Base-by-base conservation (phyloP, 2,113 vertebrate species). In the Platycercus adscitus region DNA sequence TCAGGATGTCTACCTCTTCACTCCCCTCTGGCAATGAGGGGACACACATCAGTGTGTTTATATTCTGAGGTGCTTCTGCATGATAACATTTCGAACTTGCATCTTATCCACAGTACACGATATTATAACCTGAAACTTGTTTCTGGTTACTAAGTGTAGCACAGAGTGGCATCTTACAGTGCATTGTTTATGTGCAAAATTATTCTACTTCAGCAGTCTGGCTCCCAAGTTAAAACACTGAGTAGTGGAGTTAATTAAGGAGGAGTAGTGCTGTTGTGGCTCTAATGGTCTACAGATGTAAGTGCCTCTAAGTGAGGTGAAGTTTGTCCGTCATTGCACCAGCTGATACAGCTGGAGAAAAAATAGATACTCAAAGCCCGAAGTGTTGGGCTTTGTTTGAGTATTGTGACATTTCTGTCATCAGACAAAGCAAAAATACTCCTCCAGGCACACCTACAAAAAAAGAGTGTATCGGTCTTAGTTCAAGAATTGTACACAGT, bases 161-260 rank as follows among this genome's bases (percentile, higher is more conserved):
- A 15, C 29, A 13, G 79, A 88, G 71, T 63, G 79, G 81, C 69
- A 39, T 47, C 91, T 94, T 70, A 46, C 4, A 26, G 81, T n/a
- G 29, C 43, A 52, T 0, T 78, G 71, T 80, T 95, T 96, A 77
- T 90, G 85, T 60, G 82, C 88, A 90, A 64, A 96, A 91, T 91
- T 77, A 93, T 68, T 93, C 93, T 84, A 63, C 43, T 95, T 70
- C 46, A 91, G 71, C 68, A 58, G 1, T 87, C 78, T 50, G 63
- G 46, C 53, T 95, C 84, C 94, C 89, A 76, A 71, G 85, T 96
- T 96, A 86, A 91, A 95, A 55, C 87, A 17, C 85, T 94, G 95
- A 96, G 64, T 86, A 86, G 93, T 96, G 86, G 82, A 96, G 86
- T 89, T 96, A 95, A 97, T 96, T 95, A 95, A 89, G 60, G 90